Base-by-base conservation (phyloP, 92 coral and sea anemone species). In the Porites evermanni region DNA sequence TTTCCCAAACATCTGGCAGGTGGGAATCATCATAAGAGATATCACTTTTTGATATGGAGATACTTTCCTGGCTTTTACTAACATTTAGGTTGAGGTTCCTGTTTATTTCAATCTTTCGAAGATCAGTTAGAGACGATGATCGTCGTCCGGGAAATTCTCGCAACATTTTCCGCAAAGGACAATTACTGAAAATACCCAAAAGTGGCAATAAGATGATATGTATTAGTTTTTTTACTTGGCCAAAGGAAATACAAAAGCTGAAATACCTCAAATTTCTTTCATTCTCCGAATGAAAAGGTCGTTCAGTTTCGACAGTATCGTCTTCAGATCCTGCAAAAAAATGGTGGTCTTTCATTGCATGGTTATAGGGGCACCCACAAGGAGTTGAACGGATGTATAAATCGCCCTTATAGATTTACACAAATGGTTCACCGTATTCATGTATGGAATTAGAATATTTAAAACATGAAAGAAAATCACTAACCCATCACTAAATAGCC, bases 71-170 rank as follows among this genome's bases (percentile, higher is more conserved):
- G 47, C 80, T 77, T 77, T 29, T 77, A 18, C 68, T 53, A 8
- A 26, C 3, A 58, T 32, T 59, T 26, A 13, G 23, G 67, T 14
- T 58, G 17, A 52, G 29, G 7, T 77, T 60, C 16, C 14, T 59
- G 16, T 44, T 12, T 77, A 8, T 16, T 59, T 8, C 60, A n/a
- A 11, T 26, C 12, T 32, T 32, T 9, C 12, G 20, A 77, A 59
- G 80, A 58, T 77, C 69, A 2, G 67, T 77, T 50, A 77, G 16
- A 77, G 80, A 77, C 4, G 80, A 77, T 18, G 32, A 67, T 77
- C 80, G 80, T 7, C 69, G 69, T 10, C 29, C 24, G 5, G 80
- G 80, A 32, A 60, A 77, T 77, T 53, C 53, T 14, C 68, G 10
- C 20, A 77, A 77, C 80, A 1, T 77, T 14, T 13, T 58, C 64